Percentiles rank a stretch among this genome's conserved stretches.
These are phyloP conservation scores for Elysia chlorotica DNA, from an alignment of 1,140 invertebrate species.

Conservation along the genomic window DNA sequence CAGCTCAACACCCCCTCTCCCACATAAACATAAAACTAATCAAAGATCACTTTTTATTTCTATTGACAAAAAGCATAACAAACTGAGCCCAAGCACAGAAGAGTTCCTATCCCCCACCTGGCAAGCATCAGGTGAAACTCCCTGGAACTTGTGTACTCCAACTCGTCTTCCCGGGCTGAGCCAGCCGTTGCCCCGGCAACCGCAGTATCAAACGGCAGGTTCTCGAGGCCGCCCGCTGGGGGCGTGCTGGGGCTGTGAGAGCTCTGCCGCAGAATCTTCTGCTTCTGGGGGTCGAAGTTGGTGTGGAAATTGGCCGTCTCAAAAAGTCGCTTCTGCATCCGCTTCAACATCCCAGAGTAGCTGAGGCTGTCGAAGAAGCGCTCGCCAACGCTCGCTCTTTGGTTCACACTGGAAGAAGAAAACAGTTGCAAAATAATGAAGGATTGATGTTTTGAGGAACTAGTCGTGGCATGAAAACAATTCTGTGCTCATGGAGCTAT, in stretches of 20 bases:
- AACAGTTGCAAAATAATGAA: no score
- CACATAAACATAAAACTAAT: no score
- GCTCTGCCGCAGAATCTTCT: neutral
- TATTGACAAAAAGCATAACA: no score
- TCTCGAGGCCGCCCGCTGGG: neutral
- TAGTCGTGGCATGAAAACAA: no score
- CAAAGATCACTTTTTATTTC: no score
- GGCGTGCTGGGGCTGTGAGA: neutral
- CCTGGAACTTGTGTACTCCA: constrained; percentile 32
- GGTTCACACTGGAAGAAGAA: constrained; percentile 38
- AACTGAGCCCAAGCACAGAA: no score
- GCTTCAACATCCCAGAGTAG: constrained; percentile 74
- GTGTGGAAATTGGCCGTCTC: constrained; percentile 71
- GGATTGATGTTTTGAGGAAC: no score
- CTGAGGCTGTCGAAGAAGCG: constrained; percentile 78
- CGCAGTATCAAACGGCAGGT: neutral
- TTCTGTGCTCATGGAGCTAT: no score
- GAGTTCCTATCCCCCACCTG: constrained; percentile 32
- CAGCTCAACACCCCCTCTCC: no score
- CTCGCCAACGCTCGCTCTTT: constrained; percentile 70
- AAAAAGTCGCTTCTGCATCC: constrained; percentile 73
- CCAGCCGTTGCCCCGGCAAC: neutral
- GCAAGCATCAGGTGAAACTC: constrained; percentile 37
- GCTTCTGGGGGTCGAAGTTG: constrained; percentile 32
- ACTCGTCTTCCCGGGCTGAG: no score